phyloP scores from a whole-genome alignment of 2,797 vertebrate genomes.

The Pseudomugil tenellus region DNA sequence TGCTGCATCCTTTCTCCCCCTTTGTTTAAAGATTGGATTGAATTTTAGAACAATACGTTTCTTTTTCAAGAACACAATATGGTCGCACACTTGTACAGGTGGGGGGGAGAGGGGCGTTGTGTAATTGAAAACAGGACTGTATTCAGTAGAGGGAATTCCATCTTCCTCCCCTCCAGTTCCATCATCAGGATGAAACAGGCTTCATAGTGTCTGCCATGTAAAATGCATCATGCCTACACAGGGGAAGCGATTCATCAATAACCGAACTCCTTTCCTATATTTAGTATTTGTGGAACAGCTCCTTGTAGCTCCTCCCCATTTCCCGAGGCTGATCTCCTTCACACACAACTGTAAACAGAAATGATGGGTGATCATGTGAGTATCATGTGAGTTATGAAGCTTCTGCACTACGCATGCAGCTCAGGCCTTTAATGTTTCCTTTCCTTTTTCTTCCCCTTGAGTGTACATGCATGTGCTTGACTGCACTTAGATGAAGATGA shows the following conservation, averaged over 20 bases:
- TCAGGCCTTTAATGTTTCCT: neutral
- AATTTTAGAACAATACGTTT: conserved; percentile 52
- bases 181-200: conserved; percentile 37
- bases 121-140: conserved; percentile 73
- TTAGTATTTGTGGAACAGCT: conserved; percentile 56
- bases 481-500: conserved; percentile 47
- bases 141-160: conserved; percentile 65
- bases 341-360: conserved; percentile 7
- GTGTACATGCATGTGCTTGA: conserved; percentile 3
- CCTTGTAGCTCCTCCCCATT: conserved; percentile 14
- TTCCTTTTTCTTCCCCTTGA: neutral
- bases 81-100: neutral
- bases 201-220: conserved; percentile 43
- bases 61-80: conserved; percentile 34
- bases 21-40: conserved; percentile 62
- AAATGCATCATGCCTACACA: conserved; percentile 44
- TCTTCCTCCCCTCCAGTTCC: conserved; percentile 37
- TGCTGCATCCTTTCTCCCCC: conserved; percentile 38
- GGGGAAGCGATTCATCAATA: conserved; percentile 26
- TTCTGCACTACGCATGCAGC: neutral
- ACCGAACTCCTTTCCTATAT: conserved; percentile 28
- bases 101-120: conserved; percentile 15
- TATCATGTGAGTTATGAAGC: conserved; percentile 14
- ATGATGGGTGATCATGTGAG: conserved; percentile 1
- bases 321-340: conserved; percentile 19